Percentiles rank a stretch among this genome's conserved stretches.
phyloP scores from a whole-genome alignment of 2,113 vertebrate genomes.

The Rissa tridactyla region DNA sequence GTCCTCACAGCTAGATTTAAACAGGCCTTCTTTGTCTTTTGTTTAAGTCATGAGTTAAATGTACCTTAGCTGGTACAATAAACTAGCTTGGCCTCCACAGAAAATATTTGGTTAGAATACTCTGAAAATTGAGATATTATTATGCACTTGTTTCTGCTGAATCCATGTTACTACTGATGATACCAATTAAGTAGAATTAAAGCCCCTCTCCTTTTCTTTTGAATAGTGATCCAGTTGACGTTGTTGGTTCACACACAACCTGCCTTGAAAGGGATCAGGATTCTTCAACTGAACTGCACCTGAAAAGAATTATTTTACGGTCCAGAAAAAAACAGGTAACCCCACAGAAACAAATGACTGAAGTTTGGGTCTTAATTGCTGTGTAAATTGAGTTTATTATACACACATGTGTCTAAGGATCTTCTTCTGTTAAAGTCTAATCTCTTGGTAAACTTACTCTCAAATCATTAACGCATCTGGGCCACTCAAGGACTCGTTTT shows the following conservation, averaged over 20 bases:
- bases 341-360: neutral
- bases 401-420: rapidly evolving
- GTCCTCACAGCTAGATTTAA: neutral
- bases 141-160: neutral
- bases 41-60: neutral
- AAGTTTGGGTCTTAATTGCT: neutral
- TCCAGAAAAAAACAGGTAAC: neutral
- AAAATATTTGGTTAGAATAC: neutral
- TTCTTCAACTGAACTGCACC: neutral
- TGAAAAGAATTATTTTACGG: neutral
- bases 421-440: neutral
- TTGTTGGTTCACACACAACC: neutral
- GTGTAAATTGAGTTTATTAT: neutral
- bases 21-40: neutral
- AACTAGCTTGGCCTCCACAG: neutral
- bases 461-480: neutral
- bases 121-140: neutral
- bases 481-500: neutral
- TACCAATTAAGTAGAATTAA: neutral
- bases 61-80: neutral
- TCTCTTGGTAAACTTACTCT: neutral
- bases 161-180: neutral
- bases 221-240: neutral
- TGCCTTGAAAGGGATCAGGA: neutral
- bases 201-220: neutral